These are phyloP conservation scores for Bicyclus anynana DNA, from an alignment of 1,140 invertebrate genomes.

Conservation along the genomic window DNA sequence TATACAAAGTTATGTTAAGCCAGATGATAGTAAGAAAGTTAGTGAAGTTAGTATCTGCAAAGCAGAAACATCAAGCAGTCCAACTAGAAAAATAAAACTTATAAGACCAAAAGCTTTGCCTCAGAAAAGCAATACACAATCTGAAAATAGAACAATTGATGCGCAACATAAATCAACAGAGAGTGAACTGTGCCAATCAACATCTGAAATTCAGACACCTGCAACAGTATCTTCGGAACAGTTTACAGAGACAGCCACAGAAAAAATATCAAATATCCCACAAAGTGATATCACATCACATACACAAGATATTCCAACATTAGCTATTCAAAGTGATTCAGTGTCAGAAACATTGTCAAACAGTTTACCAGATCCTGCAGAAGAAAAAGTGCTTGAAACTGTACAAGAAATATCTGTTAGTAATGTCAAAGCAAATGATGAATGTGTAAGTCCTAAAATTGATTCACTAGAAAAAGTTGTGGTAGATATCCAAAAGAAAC, in stretches of 20 bases:
- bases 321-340: conserved; percentile 14
- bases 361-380: conserved; percentile 2
- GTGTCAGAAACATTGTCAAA: conserved; percentile 9
- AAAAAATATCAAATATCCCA: neutral
- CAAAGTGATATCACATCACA: neutral
- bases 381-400: conserved; percentile 12
- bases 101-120: conserved; percentile 60
- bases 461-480: conserved; percentile 6
- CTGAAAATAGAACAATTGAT: conserved; percentile 23
- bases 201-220: conserved; percentile 38
- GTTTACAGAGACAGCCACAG: neutral
- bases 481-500: conserved; percentile 15
- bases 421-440: conserved; percentile 14
- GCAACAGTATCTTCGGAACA: conserved; percentile 1
- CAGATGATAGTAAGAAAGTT: conserved; percentile 65
- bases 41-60: conserved; percentile 70
- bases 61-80: conserved; percentile 65
- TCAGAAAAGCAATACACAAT: conserved; percentile 33
- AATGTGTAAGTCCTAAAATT: conserved; percentile 12
- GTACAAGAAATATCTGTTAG: conserved; percentile 12
- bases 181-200: conserved; percentile 59
- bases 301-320: neutral
- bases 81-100: conserved; percentile 70
- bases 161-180: conserved; percentile 25
- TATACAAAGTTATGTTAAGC: conserved; percentile 58